Conservation (phyloP, 2,113 vertebrate genomes). For the Eptatretus burgeri region DNA sequence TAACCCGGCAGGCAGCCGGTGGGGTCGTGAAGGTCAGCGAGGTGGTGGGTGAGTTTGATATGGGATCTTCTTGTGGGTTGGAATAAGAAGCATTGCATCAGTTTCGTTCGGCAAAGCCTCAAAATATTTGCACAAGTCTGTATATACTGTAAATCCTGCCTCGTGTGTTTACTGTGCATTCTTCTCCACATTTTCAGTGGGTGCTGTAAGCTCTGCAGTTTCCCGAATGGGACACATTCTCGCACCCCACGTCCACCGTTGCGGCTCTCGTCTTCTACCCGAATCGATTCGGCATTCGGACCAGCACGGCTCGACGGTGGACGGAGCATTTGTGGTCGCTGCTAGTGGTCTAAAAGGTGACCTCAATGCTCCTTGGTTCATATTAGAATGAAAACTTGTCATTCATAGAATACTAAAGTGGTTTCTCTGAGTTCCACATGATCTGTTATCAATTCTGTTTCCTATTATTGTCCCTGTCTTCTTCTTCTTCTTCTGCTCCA, state of each 20-base stretch:
- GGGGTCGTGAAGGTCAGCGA: conserved; percentile 1
- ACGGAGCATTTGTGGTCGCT: neutral
- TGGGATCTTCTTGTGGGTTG: no score
- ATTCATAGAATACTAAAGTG: no score
- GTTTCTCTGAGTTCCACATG: no score
- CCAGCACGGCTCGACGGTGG: neutral
- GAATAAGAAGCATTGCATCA: no score
- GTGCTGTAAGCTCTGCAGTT: neutral
- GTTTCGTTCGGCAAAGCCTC: no score
- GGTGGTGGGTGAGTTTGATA: neutral
- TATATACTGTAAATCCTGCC: no score
- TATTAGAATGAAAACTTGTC: no score
- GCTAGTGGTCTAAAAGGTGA: neutral
- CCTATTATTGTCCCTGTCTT: no score
- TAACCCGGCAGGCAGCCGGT: neutral
- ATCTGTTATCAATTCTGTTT: no score
- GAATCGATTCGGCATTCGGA: neutral
- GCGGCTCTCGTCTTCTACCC: neutral
- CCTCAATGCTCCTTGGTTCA: neutral
- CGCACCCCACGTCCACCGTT: neutral
- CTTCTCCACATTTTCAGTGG: neutral
- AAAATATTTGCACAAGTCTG: no score
- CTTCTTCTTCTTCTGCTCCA: no score
- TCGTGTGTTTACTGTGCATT: neutral
- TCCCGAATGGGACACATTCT: neutral